Evolutionary conservation across 2,113 vertebrate genomes (phyloP).

Genomic region (Cyanistes caeruleus): DNA sequence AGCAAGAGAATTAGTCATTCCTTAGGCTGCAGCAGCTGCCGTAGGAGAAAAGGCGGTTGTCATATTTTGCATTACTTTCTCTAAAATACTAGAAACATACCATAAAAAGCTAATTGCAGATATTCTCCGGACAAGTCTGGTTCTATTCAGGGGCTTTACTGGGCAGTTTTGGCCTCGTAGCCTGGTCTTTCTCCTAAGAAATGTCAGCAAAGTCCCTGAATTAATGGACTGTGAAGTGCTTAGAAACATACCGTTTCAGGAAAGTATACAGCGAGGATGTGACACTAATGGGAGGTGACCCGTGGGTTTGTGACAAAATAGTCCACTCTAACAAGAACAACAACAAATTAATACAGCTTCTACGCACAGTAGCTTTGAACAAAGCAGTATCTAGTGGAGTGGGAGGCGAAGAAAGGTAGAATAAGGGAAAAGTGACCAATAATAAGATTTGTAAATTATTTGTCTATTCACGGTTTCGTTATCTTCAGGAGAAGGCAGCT

Average conservation of each 20-base stretch:
- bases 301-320: slow-evolving; percentile 47
- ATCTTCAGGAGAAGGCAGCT: not conserved
- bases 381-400: not conserved
- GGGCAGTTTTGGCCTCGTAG: slow-evolving; percentile 36
- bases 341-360: slow-evolving; percentile 35
- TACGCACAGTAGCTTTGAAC: not conserved
- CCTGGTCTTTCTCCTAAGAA: slow-evolving; percentile 56
- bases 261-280: slow-evolving; percentile 54
- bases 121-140: not conserved
- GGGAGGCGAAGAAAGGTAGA: not conserved
- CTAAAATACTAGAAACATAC: not conserved
- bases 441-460: not conserved
- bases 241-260: slow-evolving; percentile 68
- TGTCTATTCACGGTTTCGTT: not conserved
- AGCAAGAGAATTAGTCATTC: not conserved
- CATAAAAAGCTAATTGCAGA: slow-evolving; percentile 28
- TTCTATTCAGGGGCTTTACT: slow-evolving; percentile 18
- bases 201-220: slow-evolving; percentile 71
- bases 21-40: not conserved
- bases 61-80: not conserved
- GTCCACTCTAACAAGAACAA: slow-evolving; percentile 4
- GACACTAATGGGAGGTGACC: slow-evolving; percentile 72
- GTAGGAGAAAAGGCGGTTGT: not conserved
- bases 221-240: slow-evolving; percentile 75
- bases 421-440: not conserved